A percentile compares a stretch with the other conserved stretches of the same genome.
These are phyloP conservation scores for Arizona elegans DNA, from an alignment of 2,113 vertebrate species.

Conservation along the genomic window DNA sequence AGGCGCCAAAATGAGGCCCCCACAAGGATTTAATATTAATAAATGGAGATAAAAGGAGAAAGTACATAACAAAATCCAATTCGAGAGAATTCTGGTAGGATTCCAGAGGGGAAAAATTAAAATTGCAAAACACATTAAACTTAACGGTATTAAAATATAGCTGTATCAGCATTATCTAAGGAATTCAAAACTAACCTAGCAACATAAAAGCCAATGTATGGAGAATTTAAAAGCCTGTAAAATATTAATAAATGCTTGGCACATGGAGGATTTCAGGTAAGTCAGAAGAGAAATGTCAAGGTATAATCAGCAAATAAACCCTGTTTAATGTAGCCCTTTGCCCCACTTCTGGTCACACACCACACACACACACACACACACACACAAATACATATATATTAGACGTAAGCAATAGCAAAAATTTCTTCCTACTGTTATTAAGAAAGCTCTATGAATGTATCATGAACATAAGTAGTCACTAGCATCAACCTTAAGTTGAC, in stretches of 20 bases:
- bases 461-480: not conserved
- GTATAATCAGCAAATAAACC: not conserved
- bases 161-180: not conserved
- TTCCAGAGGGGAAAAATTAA: not conserved
- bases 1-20: not conserved
- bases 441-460: not conserved
- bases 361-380: not conserved
- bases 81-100: not conserved
- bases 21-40: not conserved
- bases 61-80: not conserved
- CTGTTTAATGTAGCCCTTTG: not conserved
- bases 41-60: not conserved
- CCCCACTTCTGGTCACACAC: not conserved
- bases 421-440: not conserved
- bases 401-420: not conserved
- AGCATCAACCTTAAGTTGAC: not conserved
- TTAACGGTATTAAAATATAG: not conserved
- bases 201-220: not conserved
- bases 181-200: not conserved
- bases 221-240: not conserved
- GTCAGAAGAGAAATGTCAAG: not conserved
- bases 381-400: not conserved
- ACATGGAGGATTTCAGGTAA: not conserved
- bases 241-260: not conserved
- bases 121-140: not conserved